Percentiles rank a stretch among this genome's conserved stretches.
phyloP scores from a whole-genome alignment of 1,140 invertebrate genomes.

The Zophobas morio region DNA sequence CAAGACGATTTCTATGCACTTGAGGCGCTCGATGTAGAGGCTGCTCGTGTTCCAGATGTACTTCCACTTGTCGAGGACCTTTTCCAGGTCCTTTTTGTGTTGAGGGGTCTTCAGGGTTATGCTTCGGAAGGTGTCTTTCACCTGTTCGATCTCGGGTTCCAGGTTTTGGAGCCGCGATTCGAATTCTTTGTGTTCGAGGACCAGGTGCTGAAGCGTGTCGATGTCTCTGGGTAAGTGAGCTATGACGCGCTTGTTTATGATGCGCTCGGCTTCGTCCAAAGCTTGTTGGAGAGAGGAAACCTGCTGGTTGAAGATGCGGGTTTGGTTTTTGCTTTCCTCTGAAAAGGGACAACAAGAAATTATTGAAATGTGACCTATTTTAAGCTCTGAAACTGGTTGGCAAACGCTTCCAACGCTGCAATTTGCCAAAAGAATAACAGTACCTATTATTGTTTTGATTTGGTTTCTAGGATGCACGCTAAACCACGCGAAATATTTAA shows the following conservation, averaged over 20 bases:
- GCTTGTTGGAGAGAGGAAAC: slow-evolving; percentile 84
- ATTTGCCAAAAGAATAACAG: no score
- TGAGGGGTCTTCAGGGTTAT: slow-evolving; percentile 90
- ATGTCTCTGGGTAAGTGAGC: slow-evolving; percentile 88
- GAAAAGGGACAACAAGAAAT: slow-evolving; percentile 53
- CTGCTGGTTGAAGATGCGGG: slow-evolving; percentile 88
- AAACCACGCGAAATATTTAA: no score
- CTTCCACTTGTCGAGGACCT: slow-evolving; percentile 93
- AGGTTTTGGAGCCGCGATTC: slow-evolving; percentile 81
- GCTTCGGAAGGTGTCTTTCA: slow-evolving; percentile 86
- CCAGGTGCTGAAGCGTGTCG: slow-evolving; percentile 87
- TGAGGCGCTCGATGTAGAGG: slow-evolving; percentile 91
- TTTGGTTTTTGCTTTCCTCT: slow-evolving; percentile 92
- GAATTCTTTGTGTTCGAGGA: slow-evolving; percentile 92
- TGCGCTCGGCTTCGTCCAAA: slow-evolving; percentile 88
- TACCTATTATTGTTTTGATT: no score
- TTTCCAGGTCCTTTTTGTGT: slow-evolving; percentile 91
- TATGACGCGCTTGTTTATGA: slow-evolving; percentile 84
- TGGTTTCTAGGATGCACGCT: no score
- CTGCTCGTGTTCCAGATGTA: slow-evolving; percentile 88
- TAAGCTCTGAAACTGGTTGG: no score
- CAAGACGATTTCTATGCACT: slow-evolving; percentile 92
- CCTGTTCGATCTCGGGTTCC: slow-evolving; percentile 85
- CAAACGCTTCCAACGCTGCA: no score
- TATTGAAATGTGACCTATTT: no score